A percentile compares a stretch with the other conserved stretches of the same genome.
Conservation (phyloP, 2,113 vertebrate genomes). For the Rhea americana region DNA sequence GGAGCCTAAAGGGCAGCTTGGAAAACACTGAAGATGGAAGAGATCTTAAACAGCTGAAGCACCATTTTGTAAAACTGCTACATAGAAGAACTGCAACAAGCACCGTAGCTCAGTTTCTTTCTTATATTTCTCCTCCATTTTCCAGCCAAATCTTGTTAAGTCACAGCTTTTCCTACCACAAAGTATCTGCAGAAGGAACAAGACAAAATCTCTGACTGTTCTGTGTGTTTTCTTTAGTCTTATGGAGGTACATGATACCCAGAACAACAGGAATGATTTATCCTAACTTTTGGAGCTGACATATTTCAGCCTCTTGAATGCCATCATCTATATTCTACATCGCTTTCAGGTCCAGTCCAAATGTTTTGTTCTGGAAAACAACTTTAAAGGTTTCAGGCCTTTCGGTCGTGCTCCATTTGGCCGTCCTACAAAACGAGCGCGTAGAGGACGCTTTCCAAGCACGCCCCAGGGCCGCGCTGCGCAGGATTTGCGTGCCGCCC, state of each 20-base stretch:
- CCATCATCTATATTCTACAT: not conserved
- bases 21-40: not conserved
- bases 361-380: not conserved
- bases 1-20: not conserved
- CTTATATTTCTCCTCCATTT: not conserved
- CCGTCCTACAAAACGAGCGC: too few relatives aligned
- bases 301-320: not conserved
- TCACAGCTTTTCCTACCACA: not conserved
- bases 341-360: not conserved
- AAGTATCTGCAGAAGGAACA: not conserved
- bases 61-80: not conserved
- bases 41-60: not conserved
- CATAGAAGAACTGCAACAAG: not conserved
- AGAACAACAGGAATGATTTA: conserved; percentile 41
- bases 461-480: not conserved
- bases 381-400: conserved; percentile 10
- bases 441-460: too few relatives aligned
- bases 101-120: rapidly evolving
- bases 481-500: not conserved
- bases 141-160: not conserved
- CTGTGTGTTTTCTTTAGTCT: not conserved
- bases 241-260: not conserved
- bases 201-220: not conserved
- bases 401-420: too few relatives aligned
- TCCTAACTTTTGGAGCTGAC: not conserved